A percentile compares a stretch with the other conserved stretches of the same genome.
phyloP scores from a whole-genome alignment of 2,113 vertebrate genomes.

The Sinosuthora webbiana region DNA sequence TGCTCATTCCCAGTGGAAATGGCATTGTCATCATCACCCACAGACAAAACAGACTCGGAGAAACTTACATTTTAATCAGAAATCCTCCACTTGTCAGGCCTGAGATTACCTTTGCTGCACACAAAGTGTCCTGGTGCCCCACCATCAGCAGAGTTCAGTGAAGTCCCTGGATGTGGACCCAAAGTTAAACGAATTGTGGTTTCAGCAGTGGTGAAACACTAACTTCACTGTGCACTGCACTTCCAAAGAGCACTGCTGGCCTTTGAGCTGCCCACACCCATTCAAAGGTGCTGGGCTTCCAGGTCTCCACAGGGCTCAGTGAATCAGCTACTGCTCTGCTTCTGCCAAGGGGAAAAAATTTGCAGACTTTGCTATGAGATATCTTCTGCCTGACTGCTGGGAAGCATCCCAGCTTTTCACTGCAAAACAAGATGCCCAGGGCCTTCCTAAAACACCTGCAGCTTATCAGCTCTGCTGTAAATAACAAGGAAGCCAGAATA shows the following conservation, averaged over 20 bases:
- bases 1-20: neutral
- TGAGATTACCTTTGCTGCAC: neutral
- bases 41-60: neutral
- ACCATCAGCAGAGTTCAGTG: neutral
- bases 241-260: neutral
- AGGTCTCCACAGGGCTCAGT: neutral
- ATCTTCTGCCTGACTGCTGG: neutral
- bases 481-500: neutral
- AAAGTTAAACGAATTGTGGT: accelerated
- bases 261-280: neutral
- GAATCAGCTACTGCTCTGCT: neutral
- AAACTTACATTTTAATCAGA: neutral
- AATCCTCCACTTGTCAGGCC: neutral
- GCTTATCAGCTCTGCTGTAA: neutral
- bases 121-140: neutral
- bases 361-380: neutral
- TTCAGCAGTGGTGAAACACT: neutral
- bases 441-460: neutral
- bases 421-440: neutral
- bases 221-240: neutral
- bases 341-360: neutral
- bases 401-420: neutral
- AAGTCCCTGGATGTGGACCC: neutral
- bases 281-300: neutral
- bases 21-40: accelerated